Percentiles rank a stretch among this genome's conserved stretches.
These are phyloP conservation scores for Rhabditophanes sp. DNA, from an alignment of 2,888 invertebrate genomes.

Conservation along the genomic window DNA sequence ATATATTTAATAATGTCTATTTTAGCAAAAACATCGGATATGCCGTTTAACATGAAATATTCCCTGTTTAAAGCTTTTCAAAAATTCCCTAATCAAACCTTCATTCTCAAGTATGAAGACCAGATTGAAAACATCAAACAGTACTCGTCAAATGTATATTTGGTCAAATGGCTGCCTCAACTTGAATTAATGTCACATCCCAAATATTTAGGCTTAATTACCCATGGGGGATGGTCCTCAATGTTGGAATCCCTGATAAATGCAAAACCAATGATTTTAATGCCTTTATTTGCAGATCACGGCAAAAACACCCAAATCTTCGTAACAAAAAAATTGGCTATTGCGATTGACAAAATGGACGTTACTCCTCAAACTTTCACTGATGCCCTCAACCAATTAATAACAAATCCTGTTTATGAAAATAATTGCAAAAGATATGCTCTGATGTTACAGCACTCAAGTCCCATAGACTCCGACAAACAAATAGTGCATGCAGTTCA, in stretches of 20 bases:
- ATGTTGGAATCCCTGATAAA: conserved; percentile 24
- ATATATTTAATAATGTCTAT: too few relatives aligned
- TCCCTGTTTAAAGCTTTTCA: conserved; percentile 16
- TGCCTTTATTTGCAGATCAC: conserved; percentile 35
- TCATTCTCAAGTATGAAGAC: conserved; percentile 24
- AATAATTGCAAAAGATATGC: conserved; percentile 4
- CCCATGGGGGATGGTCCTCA: conserved; percentile 35
- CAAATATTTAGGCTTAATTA: conserved; percentile 28
- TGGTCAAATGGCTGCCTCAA: conserved; percentile 27
- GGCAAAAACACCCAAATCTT: conserved; percentile 27
- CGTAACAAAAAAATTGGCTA: conserved; percentile 17
- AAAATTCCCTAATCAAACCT: conserved; percentile 21
- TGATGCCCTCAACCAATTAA: conserved; percentile 5
- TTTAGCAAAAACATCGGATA: conserved; percentile 28
- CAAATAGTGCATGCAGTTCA: conserved; percentile 1
- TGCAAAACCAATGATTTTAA: conserved; percentile 28
- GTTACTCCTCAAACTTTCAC: conserved; percentile 14
- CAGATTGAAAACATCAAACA: conserved; percentile 5
- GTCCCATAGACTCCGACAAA: background rate
- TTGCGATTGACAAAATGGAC: conserved; percentile 22
- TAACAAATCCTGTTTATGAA: background rate
- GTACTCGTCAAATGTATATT: conserved; percentile 7
- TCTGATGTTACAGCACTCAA: background rate
- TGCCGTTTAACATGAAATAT: conserved; percentile 17
- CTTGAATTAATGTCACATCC: conserved; percentile 24